Base-by-base conservation (phyloP, 2,888 invertebrate species). In the Dromius quadrimaculatus region DNA sequence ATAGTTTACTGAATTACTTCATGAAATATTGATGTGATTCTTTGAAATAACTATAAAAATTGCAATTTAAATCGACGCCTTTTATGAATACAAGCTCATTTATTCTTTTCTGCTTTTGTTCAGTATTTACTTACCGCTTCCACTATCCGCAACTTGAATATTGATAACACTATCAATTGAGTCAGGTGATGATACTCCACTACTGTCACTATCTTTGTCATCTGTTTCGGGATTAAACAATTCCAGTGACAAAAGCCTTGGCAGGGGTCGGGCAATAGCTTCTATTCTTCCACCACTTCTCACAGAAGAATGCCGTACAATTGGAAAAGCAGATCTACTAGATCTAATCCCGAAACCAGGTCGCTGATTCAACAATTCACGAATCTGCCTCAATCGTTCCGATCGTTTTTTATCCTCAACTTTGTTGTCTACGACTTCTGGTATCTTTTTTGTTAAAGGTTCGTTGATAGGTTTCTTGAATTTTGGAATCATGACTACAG, bases 191-290 rank as follows among this genome's bases (percentile, higher is more conserved):
- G 94, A 94, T 8, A 93, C 92, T 2, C 92, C 92, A 77, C 93
- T 93, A 0, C 93, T 94, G 79, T 95, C 95, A 77, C 94, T 94
- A 79, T 95, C 95, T 81, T 94, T 87, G 77, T 95, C 95, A 79
- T 95, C 95, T 3, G 92, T 93, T 78, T 94, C 95, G 1, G 95
- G 95, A 83, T 95, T 95, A 78, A 94, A 95, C 2, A 95, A 84
- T 78, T 95, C 95, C 69, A 94, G 81, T 0, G 93, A 90, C 78
- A 94, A 85, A 11, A 94, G 83, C 73, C 92, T 90, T 0, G 93
- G 93, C 68, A 92, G 84, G 45, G 89, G 87, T 76, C 90, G 89
- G 0, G 88, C 88, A 17, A 88, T 85, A 0, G 87, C 85, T 73
- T 90, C 89, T 2, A 86, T 78, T 81, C 88, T 87, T 74, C 85